Conservation (phyloP, 2,797 vertebrate species). For the Ptychadena robeensis region DNA sequence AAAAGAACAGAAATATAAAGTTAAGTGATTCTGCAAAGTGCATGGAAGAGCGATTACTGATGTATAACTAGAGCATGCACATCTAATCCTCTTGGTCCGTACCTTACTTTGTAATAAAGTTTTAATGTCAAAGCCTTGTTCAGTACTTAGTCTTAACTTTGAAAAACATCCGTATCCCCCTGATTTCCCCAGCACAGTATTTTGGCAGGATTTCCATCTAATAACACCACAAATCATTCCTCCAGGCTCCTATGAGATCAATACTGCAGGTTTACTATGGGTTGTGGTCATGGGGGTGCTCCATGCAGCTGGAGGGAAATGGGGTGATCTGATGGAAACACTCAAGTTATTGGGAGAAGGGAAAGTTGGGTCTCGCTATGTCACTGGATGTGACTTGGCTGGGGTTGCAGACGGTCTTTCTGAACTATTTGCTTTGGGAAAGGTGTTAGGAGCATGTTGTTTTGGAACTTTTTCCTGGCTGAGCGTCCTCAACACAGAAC, state of each 20-base stretch:
- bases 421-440: constrained; percentile 16
- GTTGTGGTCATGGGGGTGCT: constrained; percentile 1
- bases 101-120: neutral
- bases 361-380: neutral
- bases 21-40: neutral
- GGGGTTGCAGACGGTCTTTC: neutral
- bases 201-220: constrained; percentile 19
- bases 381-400: constrained; percentile 31
- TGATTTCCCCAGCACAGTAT: neutral
- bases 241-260: constrained; percentile 12
- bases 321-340: constrained; percentile 12
- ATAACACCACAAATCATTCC: constrained; percentile 21
- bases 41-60: neutral
- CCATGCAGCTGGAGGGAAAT: neutral
- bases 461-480: constrained; percentile 11
- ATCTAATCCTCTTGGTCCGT: neutral
- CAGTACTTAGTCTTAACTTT: neutral
- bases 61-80: neutral
- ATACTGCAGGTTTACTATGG: neutral
- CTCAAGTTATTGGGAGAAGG: neutral
- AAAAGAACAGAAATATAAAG: neutral
- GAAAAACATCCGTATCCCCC: neutral
- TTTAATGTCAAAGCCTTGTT: neutral
- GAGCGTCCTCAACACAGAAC: neutral
- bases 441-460: constrained; percentile 47